A percentile compares a stretch with the other conserved stretches of the same genome.
phyloP scores from a whole-genome alignment of 2,888 invertebrate genomes.

The Anticlea derivata region DNA sequence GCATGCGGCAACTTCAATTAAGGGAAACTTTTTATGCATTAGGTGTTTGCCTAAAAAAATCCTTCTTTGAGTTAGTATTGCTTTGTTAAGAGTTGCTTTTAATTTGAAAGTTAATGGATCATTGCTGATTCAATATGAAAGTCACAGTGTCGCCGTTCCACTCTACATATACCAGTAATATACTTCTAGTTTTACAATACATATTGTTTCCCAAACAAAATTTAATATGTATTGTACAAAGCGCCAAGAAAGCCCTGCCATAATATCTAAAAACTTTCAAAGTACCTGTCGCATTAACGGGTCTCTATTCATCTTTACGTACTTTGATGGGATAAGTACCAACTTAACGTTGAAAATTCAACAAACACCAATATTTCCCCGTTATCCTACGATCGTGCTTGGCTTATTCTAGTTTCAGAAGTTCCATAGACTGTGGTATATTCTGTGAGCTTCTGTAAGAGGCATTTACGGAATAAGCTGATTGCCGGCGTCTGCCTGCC shows the following conservation, averaged over 20 bases:
- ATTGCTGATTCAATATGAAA: too few relatives aligned
- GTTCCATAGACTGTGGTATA: slow-evolving; percentile 16
- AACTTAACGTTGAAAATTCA: slow-evolving; percentile 18
- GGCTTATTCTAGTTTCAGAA: slow-evolving; percentile 31
- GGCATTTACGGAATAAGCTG: slow-evolving; percentile 3
- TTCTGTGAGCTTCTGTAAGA: slow-evolving; percentile 3
- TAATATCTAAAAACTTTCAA: not conserved
- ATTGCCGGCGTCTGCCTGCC: not conserved
- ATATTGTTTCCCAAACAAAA: too few relatives aligned
- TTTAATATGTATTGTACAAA: not conserved
- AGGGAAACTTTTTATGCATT: slow-evolving; percentile 43
- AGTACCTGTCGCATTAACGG: slow-evolving; percentile 4
- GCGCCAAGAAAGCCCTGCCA: not conserved
- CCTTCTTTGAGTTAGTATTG: slow-evolving; percentile 29
- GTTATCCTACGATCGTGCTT: slow-evolving; percentile 37
- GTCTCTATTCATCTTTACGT: slow-evolving; percentile 23
- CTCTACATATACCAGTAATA: too few relatives aligned
- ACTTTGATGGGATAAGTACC: slow-evolving; percentile 17
- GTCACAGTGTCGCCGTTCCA: too few relatives aligned
- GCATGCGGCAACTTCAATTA: slow-evolving; percentile 55
- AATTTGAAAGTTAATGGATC: too few relatives aligned
- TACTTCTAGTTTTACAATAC: too few relatives aligned
- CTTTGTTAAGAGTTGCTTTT: slow-evolving; percentile 13
- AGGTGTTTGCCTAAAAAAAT: slow-evolving; percentile 35
- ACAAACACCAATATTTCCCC: slow-evolving; percentile 25